Percentiles rank a stretch among this genome's conserved stretches.
Evolutionary conservation across 2,888 invertebrate species (phyloP).

Genomic region (Celastrina argiolus): DNA sequence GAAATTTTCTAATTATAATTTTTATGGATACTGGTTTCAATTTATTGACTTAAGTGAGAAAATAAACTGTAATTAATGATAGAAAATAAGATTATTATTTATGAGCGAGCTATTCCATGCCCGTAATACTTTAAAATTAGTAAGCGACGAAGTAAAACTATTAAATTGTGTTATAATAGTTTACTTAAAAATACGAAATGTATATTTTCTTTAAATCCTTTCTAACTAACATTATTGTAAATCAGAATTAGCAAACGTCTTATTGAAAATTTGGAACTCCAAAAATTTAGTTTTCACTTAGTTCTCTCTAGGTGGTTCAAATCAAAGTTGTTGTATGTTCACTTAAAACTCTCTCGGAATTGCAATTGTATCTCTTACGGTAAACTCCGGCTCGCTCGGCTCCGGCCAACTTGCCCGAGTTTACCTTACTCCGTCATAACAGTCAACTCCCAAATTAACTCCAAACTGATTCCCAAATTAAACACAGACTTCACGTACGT

Average conservation of each 20-base stretch:
- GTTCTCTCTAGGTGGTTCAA: neutral
- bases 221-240: no score
- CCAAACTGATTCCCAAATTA: slow-evolving; percentile 15
- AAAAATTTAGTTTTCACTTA: neutral
- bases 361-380: slow-evolving; percentile 14
- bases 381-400: neutral
- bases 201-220: no score
- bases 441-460: slow-evolving; percentile 24
- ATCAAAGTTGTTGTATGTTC: slow-evolving; percentile 8
- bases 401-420: slow-evolving; percentile 26
- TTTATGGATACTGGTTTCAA: neutral
- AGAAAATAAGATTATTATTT: neutral
- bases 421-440: slow-evolving; percentile 29
- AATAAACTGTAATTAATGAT: neutral
- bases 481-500: slow-evolving; percentile 1
- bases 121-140: no score
- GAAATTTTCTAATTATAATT: neutral
- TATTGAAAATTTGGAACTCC: neutral
- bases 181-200: no score
- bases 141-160: no score
- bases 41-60: neutral
- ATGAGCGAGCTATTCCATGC: neutral
- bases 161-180: no score
- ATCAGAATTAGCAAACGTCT: neutral
- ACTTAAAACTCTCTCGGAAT: slow-evolving; percentile 8